Evolutionary conservation across 2,113 vertebrate genomes (phyloP).

Genomic region (Baryphthengus martii): DNA sequence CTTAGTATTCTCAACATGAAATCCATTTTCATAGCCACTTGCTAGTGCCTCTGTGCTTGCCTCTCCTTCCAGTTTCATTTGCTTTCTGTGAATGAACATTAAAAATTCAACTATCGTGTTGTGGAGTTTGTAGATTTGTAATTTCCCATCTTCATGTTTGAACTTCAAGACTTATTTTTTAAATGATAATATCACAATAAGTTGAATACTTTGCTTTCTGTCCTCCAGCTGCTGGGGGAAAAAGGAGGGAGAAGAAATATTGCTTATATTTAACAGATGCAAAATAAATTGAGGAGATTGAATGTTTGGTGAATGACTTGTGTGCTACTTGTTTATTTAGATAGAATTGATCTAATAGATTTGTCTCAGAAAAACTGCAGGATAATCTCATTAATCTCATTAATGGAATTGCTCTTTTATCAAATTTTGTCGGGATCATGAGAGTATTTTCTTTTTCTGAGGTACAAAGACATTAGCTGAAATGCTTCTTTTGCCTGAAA

Average conservation of each 20-base stretch:
- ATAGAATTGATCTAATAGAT: not conserved
- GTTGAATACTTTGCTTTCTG: not conserved
- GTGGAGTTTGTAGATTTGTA: not conserved
- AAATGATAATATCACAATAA: not conserved
- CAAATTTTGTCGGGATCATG: no score
- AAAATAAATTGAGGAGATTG: not conserved
- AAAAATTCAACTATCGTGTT: not conserved
- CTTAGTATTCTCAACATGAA: not conserved
- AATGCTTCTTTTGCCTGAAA: not conserved
- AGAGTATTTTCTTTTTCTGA: not conserved
- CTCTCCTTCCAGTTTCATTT: not conserved
- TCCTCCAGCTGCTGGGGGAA: not conserved
- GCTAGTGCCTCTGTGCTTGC: not conserved
- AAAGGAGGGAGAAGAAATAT: not conserved
- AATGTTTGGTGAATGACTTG: not conserved
- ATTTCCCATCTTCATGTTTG: not conserved
- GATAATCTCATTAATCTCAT: accelerated
- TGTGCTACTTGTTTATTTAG: not conserved
- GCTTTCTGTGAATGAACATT: not conserved
- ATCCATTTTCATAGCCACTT: not conserved
- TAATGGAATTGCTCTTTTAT: not conserved
- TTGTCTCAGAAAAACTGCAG: not conserved
- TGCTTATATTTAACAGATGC: not conserved
- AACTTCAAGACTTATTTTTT: not conserved
- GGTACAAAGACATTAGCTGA: not conserved